These are phyloP conservation scores for Hirundichthys speculiger DNA, from an alignment of 2,113 vertebrate genomes.

Conservation along the genomic window DNA sequence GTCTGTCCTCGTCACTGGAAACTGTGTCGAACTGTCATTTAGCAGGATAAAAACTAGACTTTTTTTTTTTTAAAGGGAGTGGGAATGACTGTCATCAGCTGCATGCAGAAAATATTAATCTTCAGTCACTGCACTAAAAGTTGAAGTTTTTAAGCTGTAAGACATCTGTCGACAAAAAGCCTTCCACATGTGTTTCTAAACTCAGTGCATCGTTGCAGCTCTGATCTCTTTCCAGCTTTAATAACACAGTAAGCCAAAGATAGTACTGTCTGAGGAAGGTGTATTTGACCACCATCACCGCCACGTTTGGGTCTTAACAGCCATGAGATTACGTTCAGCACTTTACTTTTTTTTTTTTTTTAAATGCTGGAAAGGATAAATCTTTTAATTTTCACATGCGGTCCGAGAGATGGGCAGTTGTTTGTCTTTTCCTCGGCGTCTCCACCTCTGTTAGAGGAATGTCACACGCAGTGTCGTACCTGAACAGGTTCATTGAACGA, in stretches of 20 bases:
- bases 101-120: background rate
- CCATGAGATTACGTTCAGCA: conserved; percentile 28
- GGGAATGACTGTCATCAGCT: background rate
- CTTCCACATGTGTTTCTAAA: conserved; percentile 7
- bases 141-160: conserved; percentile 5
- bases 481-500: no score
- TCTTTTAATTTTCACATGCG: conserved; percentile 16
- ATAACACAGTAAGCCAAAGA: conserved; percentile 31
- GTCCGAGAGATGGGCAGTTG: background rate
- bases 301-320: conserved; percentile 10
- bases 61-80: background rate
- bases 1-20: background rate
- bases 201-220: conserved; percentile 18
- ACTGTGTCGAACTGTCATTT: conserved; percentile 1
- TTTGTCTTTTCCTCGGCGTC: conserved; percentile 36
- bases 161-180: conserved; percentile 13
- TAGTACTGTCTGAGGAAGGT: conserved; percentile 20
- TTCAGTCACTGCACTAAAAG: background rate
- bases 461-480: conserved; percentile 33
- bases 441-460: conserved; percentile 32
- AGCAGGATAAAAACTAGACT: background rate
- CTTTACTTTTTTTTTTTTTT: conserved; percentile 8
- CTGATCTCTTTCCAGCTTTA: conserved; percentile 40
- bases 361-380: conserved; percentile 24
- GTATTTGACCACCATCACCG: conserved; percentile 16